Conservation (phyloP, 2,797 vertebrate species). For the Clarias laeviceps region DNA sequence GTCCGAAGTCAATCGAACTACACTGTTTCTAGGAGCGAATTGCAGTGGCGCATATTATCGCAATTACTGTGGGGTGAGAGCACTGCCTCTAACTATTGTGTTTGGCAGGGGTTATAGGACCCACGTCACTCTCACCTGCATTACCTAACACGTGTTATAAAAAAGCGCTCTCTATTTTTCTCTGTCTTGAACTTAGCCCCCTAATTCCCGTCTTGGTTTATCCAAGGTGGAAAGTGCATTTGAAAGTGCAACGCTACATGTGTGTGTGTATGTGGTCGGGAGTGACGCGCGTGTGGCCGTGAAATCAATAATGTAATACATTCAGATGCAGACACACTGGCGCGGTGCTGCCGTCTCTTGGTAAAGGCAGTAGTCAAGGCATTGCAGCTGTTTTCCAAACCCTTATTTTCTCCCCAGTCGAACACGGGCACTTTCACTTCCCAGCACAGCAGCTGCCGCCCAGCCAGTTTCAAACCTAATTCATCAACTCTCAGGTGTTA, state of each 20-base stretch:
- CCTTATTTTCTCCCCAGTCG: constrained; percentile 69
- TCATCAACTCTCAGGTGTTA: constrained; percentile 65
- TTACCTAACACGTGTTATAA: constrained; percentile 53
- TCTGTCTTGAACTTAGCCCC: constrained; percentile 39
- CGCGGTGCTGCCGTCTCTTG: constrained; percentile 34
- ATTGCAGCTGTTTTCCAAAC: constrained; percentile 67
- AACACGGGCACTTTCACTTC: constrained; percentile 59
- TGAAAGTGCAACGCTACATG: constrained; percentile 25
- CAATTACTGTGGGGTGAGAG: constrained; percentile 70
- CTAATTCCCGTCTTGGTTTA: constrained; percentile 67
- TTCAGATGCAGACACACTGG: constrained; percentile 26
- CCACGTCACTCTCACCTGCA: constrained; percentile 69
- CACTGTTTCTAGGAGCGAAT: constrained; percentile 62
- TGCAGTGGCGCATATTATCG: constrained; percentile 71
- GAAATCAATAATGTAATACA: constrained; percentile 43
- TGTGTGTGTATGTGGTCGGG: constrained; percentile 24
- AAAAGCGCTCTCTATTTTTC: constrained; percentile 66
- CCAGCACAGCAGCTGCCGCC: constrained; percentile 32
- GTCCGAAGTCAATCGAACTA: constrained; percentile 64
- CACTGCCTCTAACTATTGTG: constrained; percentile 69
- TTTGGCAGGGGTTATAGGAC: constrained; percentile 68
- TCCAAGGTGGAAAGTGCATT: constrained; percentile 63
- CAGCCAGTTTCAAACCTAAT: constrained; percentile 65
- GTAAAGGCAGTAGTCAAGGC: constrained; percentile 38
- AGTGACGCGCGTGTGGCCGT: constrained; percentile 30